Conservation (phyloP, 2,113 vertebrate species). For the Dipodomys stephensi region DNA sequence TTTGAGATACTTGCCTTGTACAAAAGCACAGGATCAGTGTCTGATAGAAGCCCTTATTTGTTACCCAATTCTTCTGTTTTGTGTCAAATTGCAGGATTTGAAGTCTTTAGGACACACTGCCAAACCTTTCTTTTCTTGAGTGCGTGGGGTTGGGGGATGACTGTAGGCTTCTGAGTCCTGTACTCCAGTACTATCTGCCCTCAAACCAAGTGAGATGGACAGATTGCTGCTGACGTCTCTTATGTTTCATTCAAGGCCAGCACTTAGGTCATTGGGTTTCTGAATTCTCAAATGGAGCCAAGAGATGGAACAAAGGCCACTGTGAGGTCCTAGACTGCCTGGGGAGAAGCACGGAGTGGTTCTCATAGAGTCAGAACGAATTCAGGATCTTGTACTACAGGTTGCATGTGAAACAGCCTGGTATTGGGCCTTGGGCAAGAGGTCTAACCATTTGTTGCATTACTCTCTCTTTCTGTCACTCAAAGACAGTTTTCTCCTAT, state of each 20-base stretch:
- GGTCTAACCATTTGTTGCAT: slow-evolving; percentile 16
- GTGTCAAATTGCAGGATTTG: not conserved
- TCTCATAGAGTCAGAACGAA: not conserved
- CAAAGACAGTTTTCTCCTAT: slow-evolving; percentile 12
- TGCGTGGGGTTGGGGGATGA: too few relatives aligned
- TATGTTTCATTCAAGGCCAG: slow-evolving; percentile 50
- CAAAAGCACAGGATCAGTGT: not conserved
- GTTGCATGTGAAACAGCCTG: not conserved
- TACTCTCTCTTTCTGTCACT: not conserved
- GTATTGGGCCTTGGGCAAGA: slow-evolving; percentile 45
- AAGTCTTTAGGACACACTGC: too few relatives aligned
- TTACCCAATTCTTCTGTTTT: slow-evolving; percentile 57
- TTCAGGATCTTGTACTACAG: not conserved
- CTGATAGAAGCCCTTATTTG: not conserved
- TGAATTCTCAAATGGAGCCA: slow-evolving; percentile 45
- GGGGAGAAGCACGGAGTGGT: not conserved
- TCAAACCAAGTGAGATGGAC: slow-evolving; percentile 24
- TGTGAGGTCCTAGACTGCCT: not conserved
- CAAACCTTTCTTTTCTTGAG: too few relatives aligned
- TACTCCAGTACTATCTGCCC: not conserved
- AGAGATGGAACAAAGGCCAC: slow-evolving; percentile 41
- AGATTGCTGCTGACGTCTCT: slow-evolving; percentile 34
- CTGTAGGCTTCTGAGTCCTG: not conserved
- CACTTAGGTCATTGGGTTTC: slow-evolving; percentile 52
- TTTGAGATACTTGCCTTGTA: not conserved